Base-by-base conservation (phyloP, 2,797 vertebrate genomes). In the Choloepus didactylus region DNA sequence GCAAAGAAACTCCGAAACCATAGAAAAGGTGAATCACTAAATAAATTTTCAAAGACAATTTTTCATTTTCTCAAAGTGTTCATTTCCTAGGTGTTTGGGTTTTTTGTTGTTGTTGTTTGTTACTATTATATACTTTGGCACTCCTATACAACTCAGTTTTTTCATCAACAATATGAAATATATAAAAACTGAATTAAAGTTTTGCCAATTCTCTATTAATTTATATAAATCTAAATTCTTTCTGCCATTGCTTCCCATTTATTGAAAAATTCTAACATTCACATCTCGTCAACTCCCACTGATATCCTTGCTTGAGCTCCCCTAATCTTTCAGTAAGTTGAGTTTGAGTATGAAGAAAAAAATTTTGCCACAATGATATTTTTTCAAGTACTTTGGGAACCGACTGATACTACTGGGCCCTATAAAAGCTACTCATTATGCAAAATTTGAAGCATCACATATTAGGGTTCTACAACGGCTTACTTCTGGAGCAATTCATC, bases 401-500 rank as follows among this genome's bases (percentile, higher is more conserved):
- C 82, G 77, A 38, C 82, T 87, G 49, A 89, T n/a, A 64, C 92
- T 60, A 72, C 38, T 46, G 62, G 49, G 23, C 21, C 73, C 80
- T 94, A 92, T 84, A 92, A 96, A 93, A 91, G 10, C 91, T 95
- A 64, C 35, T 81, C 67, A 79, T 86, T 96, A 87, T 70, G 89
- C 93, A 97, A 96, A 88, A 67, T 18, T 9, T 66, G 92, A 98
- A 96, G 46, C 60, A 92, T 35, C 70, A 90, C 25, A 95, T 86
- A 93, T n/a, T 87, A 31, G 72, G 67, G 94, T 46, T 97, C 90
- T 89, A 96, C 35, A 93, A 89, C 76, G 46, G 87, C 46, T 93
- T 92, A 96, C 70, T 97, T 98, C 96, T 97, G 70, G 46, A 97
- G 94, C 75, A 97, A 97, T 81, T 97, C 23, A 82, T 96, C 23